A percentile compares a stretch with the other conserved stretches of the same genome.
These are phyloP conservation scores for Marisa cornuarietis DNA, from an alignment of 1,140 invertebrate species.

Conservation along the genomic window DNA sequence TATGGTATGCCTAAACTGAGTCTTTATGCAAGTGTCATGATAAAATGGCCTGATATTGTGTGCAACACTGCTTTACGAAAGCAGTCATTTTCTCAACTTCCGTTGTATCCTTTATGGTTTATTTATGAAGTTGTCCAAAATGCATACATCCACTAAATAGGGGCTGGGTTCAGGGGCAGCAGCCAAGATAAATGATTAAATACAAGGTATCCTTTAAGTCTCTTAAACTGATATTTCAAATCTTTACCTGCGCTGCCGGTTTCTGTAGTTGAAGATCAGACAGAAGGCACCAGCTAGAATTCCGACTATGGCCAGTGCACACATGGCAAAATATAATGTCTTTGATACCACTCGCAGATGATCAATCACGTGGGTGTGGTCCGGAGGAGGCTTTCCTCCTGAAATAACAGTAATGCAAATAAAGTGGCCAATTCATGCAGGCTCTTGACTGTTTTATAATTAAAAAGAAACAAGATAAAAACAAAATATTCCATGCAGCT, in stretches of 20 bases:
- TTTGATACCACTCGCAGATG: slow-evolving; percentile 77
- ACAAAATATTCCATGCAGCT: background rate
- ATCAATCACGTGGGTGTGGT: slow-evolving; percentile 88
- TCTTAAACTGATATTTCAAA: background rate
- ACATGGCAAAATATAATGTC: slow-evolving; percentile 90
- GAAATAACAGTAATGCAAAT: slow-evolving; percentile 22
- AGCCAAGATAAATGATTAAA: too few species aligned
- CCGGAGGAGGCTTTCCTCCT: slow-evolving; percentile 87
- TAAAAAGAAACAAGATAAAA: background rate
- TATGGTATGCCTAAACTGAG: too few species aligned
- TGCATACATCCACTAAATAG: too few species aligned
- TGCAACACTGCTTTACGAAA: too few species aligned
- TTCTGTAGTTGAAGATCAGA: slow-evolving; percentile 90
- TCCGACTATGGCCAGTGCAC: slow-evolving; percentile 84
- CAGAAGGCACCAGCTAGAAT: slow-evolving; percentile 84
- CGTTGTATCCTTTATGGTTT: too few species aligned
- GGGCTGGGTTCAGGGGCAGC: too few species aligned
- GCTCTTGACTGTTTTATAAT: background rate
- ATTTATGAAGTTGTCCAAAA: too few species aligned
- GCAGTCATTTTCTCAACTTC: too few species aligned
- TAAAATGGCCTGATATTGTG: too few species aligned
- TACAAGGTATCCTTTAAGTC: background rate
- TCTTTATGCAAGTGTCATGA: too few species aligned
- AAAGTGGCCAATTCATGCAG: background rate
- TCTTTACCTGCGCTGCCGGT: slow-evolving; percentile 85